These are phyloP conservation scores for Nudaria mundana DNA, from an alignment of 2,888 invertebrate species.

Conservation along the genomic window DNA sequence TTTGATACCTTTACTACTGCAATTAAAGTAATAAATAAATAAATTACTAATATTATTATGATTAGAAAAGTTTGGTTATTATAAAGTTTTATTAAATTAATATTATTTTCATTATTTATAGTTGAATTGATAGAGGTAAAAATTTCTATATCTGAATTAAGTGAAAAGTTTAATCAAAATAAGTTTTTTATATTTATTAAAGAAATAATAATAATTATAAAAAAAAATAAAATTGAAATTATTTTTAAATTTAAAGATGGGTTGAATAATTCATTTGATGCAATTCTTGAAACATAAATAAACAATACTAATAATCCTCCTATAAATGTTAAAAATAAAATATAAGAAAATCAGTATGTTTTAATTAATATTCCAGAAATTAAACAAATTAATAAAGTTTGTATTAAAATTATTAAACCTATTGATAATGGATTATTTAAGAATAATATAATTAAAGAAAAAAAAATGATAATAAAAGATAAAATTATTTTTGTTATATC, in stretches of 20 bases:
- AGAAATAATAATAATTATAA: conserved; percentile 31
- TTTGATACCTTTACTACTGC: conserved; percentile 81
- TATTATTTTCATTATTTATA: conserved; percentile 61
- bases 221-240: no score
- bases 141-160: conserved; percentile 49
- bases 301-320: conserved; percentile 84
- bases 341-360: conserved; percentile 82
- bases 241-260: conserved; percentile 41
- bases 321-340: no score
- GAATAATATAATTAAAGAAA: conserved; percentile 50
- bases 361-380: conserved; percentile 68
- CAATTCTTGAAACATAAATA: conserved; percentile 83
- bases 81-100: conserved; percentile 77
- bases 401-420: conserved; percentile 76
- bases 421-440: conserved; percentile 76
- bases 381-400: conserved; percentile 74
- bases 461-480: conserved; percentile 55
- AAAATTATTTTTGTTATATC: conserved; percentile 62
- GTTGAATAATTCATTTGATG: conserved; percentile 82
- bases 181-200: conserved; percentile 38
- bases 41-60: conserved; percentile 79
- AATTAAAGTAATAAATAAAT: conserved; percentile 82
- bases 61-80: conserved; percentile 74
- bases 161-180: conserved; percentile 51
- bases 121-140: conserved; percentile 30